Conservation (phyloP, 2,113 vertebrate species). For the Sinocyclocheilus anophthalmus region DNA sequence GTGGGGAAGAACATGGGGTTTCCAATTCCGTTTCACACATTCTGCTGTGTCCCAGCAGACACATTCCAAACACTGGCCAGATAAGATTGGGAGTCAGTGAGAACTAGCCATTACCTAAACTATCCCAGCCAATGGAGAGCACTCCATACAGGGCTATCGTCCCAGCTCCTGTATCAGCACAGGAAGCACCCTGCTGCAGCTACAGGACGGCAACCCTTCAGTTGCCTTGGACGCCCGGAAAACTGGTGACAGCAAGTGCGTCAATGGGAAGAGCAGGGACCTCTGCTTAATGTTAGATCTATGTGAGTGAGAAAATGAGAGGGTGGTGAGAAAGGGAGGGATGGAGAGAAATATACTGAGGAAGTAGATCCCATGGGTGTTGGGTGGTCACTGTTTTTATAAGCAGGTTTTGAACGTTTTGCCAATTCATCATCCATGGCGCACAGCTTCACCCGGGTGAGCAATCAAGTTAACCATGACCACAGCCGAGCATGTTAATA, state of each 20-base stretch:
- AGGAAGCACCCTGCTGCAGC: constrained; percentile 69
- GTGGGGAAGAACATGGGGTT: constrained; percentile 39
- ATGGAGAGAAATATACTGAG: background rate
- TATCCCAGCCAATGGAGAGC: constrained; percentile 59
- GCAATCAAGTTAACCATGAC: background rate
- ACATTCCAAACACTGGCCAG: constrained; percentile 70
- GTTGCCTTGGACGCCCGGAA: constrained; percentile 24
- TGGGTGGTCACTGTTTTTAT: constrained; percentile 44
- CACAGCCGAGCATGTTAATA: background rate
- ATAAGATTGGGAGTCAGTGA: constrained; percentile 74
- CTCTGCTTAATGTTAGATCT: constrained; percentile 17
- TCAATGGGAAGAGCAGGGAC: background rate
- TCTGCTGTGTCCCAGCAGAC: constrained; percentile 60
- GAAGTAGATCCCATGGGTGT: constrained; percentile 30
- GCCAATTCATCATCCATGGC: constrained; percentile 52
- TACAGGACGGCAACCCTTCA: constrained; percentile 62
- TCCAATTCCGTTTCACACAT: constrained; percentile 59
- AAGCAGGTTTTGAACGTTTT: background rate
- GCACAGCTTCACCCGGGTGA: constrained; percentile 34
- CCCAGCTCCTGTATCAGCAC: constrained; percentile 62
- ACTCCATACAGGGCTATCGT: constrained; percentile 73
- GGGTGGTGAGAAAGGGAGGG: background rate
- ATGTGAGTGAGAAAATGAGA: constrained; percentile 6
- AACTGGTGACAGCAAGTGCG: background rate
- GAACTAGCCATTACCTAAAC: constrained; percentile 62